Evolutionary conservation across 1,140 invertebrate species (phyloP).

Genomic region (Triops cancriformis): DNA sequence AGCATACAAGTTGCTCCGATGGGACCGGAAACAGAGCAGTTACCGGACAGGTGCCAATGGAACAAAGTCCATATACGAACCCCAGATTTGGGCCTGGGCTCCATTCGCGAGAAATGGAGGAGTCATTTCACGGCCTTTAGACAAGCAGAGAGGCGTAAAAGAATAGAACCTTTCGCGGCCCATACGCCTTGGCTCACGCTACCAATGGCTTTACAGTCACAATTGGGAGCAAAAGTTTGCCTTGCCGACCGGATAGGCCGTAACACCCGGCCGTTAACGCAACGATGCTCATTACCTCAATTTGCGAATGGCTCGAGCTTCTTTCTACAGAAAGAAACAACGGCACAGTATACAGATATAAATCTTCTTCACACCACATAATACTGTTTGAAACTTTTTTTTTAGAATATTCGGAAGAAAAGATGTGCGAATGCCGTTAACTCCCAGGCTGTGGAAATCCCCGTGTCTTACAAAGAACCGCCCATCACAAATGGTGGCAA

Average conservation of each 20-base stretch:
- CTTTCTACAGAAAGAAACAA: not conserved
- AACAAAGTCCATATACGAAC: not conserved
- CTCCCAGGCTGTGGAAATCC: too few relatives aligned
- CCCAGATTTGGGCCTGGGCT: not conserved
- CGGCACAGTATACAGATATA: too few relatives aligned
- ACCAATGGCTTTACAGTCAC: not conserved
- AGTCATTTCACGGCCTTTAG: constrained; percentile 5
- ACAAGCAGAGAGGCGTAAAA: not conserved
- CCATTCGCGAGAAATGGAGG: not conserved
- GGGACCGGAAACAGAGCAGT: not conserved
- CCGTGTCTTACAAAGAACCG: too few relatives aligned
- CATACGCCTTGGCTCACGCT: not conserved
- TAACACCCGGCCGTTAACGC: not conserved
- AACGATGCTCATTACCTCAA: not conserved
- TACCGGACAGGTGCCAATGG: constrained; percentile 7
- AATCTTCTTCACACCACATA: too few relatives aligned
- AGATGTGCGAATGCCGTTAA: too few relatives aligned
- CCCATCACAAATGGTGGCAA: too few relatives aligned
- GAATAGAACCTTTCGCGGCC: not conserved
- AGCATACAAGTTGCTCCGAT: not conserved
- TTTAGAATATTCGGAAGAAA: too few relatives aligned
- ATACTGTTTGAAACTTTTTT: too few relatives aligned
- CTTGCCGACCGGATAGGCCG: not conserved
- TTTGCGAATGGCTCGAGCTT: not conserved
- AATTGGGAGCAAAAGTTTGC: not conserved